Base-by-base conservation (phyloP, 2,797 vertebrate genomes). In the Carapus acus region DNA sequence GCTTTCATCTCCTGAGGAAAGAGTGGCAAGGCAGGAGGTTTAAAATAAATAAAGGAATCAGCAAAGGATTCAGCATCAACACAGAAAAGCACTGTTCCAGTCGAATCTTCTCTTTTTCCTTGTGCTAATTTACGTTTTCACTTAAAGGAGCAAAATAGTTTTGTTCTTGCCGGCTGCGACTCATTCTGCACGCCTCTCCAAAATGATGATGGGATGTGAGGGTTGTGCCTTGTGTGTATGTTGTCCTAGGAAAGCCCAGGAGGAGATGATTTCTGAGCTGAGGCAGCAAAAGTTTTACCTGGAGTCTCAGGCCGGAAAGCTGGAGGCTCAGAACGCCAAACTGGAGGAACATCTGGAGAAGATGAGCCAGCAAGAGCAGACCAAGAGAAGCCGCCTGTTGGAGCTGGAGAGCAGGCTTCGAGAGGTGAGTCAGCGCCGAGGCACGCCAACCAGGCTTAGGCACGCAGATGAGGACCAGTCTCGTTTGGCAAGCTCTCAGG, bases 211-310 rank as follows among this genome's bases (percentile, higher is more conserved):
- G n/a, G n/a, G n/a, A n/a, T n/a, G n/a, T n/a, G n/a, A n/a, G n/a
- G n/a, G n/a, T n/a, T n/a, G n/a, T n/a, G n/a, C n/a, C n/a, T n/a
- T n/a, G n/a, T 58, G 7, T 55, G 2, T 66, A 37, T 61, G 61
- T 54, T 49, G 24, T 63, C 17, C 43, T 76, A 99, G 96, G 95
- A 98, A 98, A 94, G 96, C 96, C 65, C 96, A 99, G 69, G 96
- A 99, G 73, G 96, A 99, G 83, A 98, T 98, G 96, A 98, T 98
- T 78, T 97, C 94, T 58, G 96, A 99, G 78, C 92, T 99, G 54
- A 89, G 96, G 58, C 96, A 99, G 75, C 96, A 99, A 82, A 99
- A 99, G 79, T 98, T 99, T 83, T 99, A 99, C 79, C 79, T 91
- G 76, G 89, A 91, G 62, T 89, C 88, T 85, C 89, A 91, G 88